Evolutionary conservation across 1,140 invertebrate genomes (phyloP), one percentile per base, ranked within the genome.

Genomic region (Heliconius congener): DNA sequence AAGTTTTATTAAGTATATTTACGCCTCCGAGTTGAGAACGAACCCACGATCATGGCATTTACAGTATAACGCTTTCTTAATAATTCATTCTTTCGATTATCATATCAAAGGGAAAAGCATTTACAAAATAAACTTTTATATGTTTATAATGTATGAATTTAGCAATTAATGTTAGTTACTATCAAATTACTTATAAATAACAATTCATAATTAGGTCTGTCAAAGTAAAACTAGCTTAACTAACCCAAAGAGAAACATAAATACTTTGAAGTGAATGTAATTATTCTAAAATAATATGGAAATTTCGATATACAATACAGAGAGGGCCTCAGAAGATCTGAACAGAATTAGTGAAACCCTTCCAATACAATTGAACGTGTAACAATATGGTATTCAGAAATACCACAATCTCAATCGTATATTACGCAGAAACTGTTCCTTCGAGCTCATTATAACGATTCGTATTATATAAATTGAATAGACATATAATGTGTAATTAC

Each of bases 401-500:
- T 74, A 72, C 55, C 73, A 27, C 42, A 80, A 80, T 23, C 74
- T 37, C 74, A 72, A 80, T 80, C 79, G 77, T 77, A 57, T 80
- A 76, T 77, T 80, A 80, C 55, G 52, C 70, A 76, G 66, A 50
- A 46, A 55, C 39, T 52, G 78, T 79, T 74, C 73, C 78, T 71
- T 46, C 18, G 75, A 73, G 70, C 76, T 77, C 79, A 80, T 80
- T 80, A 80, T 77, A 70, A 73, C 74, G 79, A 39, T 77, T 70
- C 74, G 75, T 71, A 77, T 77, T 80, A 74, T 80, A 80, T 8
- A 73, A 77, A 80, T 80, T 80, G 79, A 80, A 79, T 79, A 75
- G 42, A 80, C 71, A 76, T 80, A 73, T 80, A 42, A 80, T 80
- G 37, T 76, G 57, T 76, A 76, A 75, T 80, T 74, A 46, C 74